A percentile compares a stretch with the other conserved stretches of the same genome.
Evolutionary conservation across 2,113 vertebrate genomes (phyloP).

Genomic region (Paracyprichromis sp.): DNA sequence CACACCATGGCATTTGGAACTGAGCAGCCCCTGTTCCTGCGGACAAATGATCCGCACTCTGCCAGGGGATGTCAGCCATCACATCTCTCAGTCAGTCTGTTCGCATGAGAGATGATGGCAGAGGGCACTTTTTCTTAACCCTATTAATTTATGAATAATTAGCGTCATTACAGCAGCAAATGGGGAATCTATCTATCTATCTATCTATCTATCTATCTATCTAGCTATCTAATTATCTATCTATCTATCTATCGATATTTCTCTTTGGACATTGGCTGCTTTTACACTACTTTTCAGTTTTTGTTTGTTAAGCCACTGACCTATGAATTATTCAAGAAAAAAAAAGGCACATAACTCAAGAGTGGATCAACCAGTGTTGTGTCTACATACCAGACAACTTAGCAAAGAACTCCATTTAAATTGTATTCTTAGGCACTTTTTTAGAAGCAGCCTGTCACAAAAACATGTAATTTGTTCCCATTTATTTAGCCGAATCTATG

Average conservation of each 20-base stretch:
- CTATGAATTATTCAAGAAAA: neutral
- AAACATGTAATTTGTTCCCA: neutral
- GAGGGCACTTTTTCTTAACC: conserved; percentile 56
- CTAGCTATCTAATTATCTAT: neutral
- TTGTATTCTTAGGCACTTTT: neutral
- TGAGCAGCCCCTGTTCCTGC: conserved; percentile 48
- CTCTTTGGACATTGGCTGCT: neutral
- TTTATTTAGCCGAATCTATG: neutral
- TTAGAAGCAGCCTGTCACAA: neutral
- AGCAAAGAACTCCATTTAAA: neutral
- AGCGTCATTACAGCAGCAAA: neutral
- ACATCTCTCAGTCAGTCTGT: conserved; percentile 49
- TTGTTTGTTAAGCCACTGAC: neutral
- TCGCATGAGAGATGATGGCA: conserved; percentile 50
- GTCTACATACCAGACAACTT: neutral
- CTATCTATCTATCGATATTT: neutral
- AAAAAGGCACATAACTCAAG: neutral
- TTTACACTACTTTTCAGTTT: neutral
- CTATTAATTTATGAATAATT: conserved; percentile 62
- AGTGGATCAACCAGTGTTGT: neutral
- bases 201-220: neutral
- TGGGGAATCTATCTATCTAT: neutral
- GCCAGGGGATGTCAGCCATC: conserved; percentile 63
- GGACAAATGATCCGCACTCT: conserved; percentile 68
- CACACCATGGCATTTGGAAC: conserved; percentile 67